Evolutionary conservation across 2,113 vertebrate genomes (phyloP).

Genomic region (Istiophorus platypterus): DNA sequence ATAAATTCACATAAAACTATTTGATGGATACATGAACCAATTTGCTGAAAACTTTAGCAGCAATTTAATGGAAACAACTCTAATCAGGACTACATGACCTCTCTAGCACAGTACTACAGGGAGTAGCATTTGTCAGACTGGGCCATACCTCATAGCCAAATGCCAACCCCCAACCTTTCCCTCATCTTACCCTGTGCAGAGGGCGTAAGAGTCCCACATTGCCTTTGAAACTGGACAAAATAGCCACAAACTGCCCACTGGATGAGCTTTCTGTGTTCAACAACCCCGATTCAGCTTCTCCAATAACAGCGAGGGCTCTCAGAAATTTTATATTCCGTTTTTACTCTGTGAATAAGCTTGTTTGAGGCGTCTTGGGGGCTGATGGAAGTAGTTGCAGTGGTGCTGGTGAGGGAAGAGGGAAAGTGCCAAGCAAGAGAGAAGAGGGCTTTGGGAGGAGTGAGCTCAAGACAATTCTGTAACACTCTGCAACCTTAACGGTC

Average conservation of each 20-base stretch:
- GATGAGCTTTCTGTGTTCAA: conserved; percentile 60
- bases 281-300: conserved; percentile 27
- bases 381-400: conserved; percentile 34
- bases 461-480: conserved; percentile 46
- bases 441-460: conserved; percentile 46
- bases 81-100: conserved; percentile 63
- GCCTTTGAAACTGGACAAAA: conserved; percentile 56
- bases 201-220: conserved; percentile 38
- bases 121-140: conserved; percentile 60
- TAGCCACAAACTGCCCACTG: conserved; percentile 31
- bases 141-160: conserved; percentile 40
- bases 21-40: neutral
- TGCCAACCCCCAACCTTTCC: conserved; percentile 50
- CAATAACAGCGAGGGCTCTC: conserved; percentile 46
- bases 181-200: conserved; percentile 32
- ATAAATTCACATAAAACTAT: neutral
- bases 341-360: conserved; percentile 49
- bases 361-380: conserved; percentile 36
- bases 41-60: neutral
- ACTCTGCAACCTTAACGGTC: conserved; percentile 53
- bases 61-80: conserved; percentile 5
- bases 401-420: conserved; percentile 7
- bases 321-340: conserved; percentile 55
- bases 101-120: conserved; percentile 62
- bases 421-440: conserved; percentile 50